Conservation (phyloP, 2,797 vertebrate genomes). For the Schizopygopsis pylzovi region DNA sequence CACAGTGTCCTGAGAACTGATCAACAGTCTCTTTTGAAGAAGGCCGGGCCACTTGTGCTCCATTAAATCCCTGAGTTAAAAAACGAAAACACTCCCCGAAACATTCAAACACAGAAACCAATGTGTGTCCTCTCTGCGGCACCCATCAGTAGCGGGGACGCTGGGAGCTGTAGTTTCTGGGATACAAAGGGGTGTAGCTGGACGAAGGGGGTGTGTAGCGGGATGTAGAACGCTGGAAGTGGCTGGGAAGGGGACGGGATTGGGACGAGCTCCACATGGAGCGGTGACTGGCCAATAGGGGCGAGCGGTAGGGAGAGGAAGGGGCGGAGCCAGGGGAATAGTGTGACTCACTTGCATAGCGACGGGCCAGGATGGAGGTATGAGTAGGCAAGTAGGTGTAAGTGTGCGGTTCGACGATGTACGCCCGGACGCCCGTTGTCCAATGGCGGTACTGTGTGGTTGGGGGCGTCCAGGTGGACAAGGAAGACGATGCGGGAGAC, state of each 20-base stretch:
- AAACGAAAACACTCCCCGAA: slow-evolving; percentile 66
- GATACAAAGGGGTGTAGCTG: slow-evolving; percentile 74
- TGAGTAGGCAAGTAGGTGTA: slow-evolving; percentile 51
- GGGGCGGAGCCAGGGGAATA: slow-evolving; percentile 67
- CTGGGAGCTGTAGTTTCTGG: slow-evolving; percentile 80
- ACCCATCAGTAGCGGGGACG: slow-evolving; percentile 84
- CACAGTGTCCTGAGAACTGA: slow-evolving; percentile 65
- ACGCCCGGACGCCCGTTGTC: slow-evolving; percentile 74
- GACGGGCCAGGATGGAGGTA: slow-evolving; percentile 62
- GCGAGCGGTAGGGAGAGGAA: slow-evolving; percentile 72
- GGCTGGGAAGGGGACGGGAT: slow-evolving; percentile 62
- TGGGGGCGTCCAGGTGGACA: slow-evolving; percentile 60
- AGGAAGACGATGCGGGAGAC: slow-evolving; percentile 56
- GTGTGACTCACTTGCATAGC: slow-evolving; percentile 62
- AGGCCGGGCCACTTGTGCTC: slow-evolving; percentile 66
- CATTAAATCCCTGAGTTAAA: slow-evolving; percentile 78
- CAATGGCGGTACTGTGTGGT: slow-evolving; percentile 72
- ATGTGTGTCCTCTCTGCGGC: slow-evolving; percentile 84
- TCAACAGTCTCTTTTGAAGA: slow-evolving; percentile 70
- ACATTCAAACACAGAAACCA: slow-evolving; percentile 70
- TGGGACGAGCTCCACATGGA: slow-evolving; percentile 66
- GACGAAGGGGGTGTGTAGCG: slow-evolving; percentile 68
- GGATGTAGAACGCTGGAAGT: slow-evolving; percentile 63
- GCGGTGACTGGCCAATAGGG: slow-evolving; percentile 65
- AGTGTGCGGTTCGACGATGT: slow-evolving; percentile 74